Percentiles rank a stretch among this genome's conserved stretches.
Conservation (phyloP, 1,140 invertebrate species). For the Trichonephila clavipes region DNA sequence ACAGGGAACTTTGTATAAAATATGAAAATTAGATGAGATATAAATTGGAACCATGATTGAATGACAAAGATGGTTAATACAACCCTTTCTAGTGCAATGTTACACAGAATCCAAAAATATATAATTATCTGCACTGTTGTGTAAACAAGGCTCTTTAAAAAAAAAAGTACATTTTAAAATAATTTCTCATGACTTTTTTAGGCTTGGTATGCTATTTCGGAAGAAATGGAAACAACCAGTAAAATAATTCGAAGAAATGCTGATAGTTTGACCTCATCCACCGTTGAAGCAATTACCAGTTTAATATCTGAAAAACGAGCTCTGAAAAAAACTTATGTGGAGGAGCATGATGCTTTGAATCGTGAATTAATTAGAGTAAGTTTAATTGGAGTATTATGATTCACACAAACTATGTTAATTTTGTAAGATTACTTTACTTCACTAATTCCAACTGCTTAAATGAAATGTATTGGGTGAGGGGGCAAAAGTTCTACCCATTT, state of each 20-base stretch:
- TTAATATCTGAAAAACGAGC: constrained; percentile 91
- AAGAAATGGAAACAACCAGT: constrained; percentile 91
- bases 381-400: background rate
- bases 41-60: too few relatives aligned
- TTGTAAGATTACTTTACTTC: background rate
- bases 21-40: too few relatives aligned
- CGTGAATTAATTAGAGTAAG: constrained; percentile 91
- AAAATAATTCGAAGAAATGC: constrained; percentile 90
- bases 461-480: too few relatives aligned
- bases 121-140: too few relatives aligned
- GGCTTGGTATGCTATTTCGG: constrained; percentile 92
- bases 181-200: constrained; percentile 77
- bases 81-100: too few relatives aligned
- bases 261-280: constrained; percentile 89
- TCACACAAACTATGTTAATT: background rate
- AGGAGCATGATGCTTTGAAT: constrained; percentile 91
- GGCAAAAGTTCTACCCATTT: too few relatives aligned
- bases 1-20: too few relatives aligned
- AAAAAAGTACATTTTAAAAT: too few relatives aligned
- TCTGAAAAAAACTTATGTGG: constrained; percentile 90
- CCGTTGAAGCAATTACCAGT: constrained; percentile 89
- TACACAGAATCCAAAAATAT: too few relatives aligned
- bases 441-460: background rate
- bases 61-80: too few relatives aligned
- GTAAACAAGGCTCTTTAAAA: too few relatives aligned